Conservation (phyloP, 1,140 invertebrate genomes). For the Micrasema longulum region DNA sequence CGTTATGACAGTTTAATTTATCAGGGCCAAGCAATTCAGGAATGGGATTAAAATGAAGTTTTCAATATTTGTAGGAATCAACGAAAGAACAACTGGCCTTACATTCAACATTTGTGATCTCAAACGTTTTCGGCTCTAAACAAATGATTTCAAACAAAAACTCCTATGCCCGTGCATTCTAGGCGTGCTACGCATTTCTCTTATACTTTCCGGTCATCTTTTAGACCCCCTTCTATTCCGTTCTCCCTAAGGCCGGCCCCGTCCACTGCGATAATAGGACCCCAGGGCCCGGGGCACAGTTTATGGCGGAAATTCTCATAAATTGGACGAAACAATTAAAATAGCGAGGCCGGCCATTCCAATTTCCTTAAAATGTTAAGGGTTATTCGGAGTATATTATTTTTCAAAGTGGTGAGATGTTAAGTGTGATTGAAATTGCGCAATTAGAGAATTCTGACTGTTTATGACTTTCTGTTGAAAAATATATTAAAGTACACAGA, state of each 20-base stretch:
- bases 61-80: too few relatives aligned
- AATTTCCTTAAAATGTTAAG: slow-evolving; percentile 34
- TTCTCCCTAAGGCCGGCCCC: not conserved
- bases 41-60: too few relatives aligned
- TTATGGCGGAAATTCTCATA: slow-evolving; percentile 51
- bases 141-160: too few relatives aligned
- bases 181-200: too few relatives aligned
- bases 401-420: slow-evolving; percentile 22
- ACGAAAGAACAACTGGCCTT: too few relatives aligned
- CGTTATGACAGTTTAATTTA: too few relatives aligned
- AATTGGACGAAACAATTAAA: slow-evolving; percentile 55
- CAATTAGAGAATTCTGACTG: slow-evolving; percentile 16
- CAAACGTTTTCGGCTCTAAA: too few relatives aligned
- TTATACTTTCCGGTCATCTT: too few relatives aligned
- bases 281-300: slow-evolving; percentile 42
- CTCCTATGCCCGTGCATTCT: too few relatives aligned
- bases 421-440: slow-evolving; percentile 38
- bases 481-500: too few relatives aligned
- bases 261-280: slow-evolving; percentile 44
- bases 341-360: slow-evolving; percentile 34
- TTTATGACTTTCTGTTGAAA: not conserved
- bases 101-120: too few relatives aligned
- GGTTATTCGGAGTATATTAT: slow-evolving; percentile 2
- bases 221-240: not conserved
- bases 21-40: too few relatives aligned